Percentiles rank a stretch among this genome's conserved stretches.
These are phyloP conservation scores for Etheostoma cragini DNA, from an alignment of 2,113 vertebrate species.

Conservation along the genomic window DNA sequence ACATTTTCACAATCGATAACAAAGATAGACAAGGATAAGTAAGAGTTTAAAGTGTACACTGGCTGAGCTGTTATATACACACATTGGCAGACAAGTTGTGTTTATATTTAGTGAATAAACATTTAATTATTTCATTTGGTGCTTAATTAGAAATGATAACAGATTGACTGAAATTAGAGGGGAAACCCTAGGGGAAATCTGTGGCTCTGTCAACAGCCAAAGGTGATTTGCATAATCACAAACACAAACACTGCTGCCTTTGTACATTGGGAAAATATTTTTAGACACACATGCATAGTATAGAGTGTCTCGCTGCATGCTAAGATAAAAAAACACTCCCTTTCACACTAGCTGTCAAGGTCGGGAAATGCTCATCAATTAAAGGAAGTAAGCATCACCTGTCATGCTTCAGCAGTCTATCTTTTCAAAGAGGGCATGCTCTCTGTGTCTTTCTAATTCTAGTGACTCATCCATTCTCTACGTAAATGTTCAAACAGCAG, in stretches of 20 bases:
- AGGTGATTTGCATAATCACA: constrained; percentile 73
- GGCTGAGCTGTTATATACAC: constrained; percentile 18
- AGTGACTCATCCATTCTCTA: constrained; percentile 13
- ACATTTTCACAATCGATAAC: neutral
- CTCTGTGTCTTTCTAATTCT: neutral
- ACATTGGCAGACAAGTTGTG: constrained; percentile 20
- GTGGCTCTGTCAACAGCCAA: constrained; percentile 72
- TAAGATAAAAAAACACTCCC: neutral
- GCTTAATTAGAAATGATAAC: constrained; percentile 75
- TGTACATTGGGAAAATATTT: constrained; percentile 23
- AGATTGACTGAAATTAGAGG: constrained; percentile 72
- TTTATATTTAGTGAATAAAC: constrained; percentile 46
- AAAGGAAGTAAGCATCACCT: neutral
- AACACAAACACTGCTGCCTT: constrained; percentile 57
- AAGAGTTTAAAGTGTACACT: neutral
- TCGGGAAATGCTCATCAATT: neutral
- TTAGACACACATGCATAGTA: neutral
- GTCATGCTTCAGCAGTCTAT: neutral
- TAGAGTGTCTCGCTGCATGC: neutral
- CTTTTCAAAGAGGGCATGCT: constrained; percentile 4
- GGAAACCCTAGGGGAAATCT: constrained; percentile 59
- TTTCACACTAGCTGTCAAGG: constrained; percentile 2
- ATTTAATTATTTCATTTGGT: constrained; percentile 51
- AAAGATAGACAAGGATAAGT: neutral
- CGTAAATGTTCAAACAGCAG: constrained; percentile 17